Conservation (phyloP, 2,113 vertebrate species). For the Ceyx margarethae region DNA sequence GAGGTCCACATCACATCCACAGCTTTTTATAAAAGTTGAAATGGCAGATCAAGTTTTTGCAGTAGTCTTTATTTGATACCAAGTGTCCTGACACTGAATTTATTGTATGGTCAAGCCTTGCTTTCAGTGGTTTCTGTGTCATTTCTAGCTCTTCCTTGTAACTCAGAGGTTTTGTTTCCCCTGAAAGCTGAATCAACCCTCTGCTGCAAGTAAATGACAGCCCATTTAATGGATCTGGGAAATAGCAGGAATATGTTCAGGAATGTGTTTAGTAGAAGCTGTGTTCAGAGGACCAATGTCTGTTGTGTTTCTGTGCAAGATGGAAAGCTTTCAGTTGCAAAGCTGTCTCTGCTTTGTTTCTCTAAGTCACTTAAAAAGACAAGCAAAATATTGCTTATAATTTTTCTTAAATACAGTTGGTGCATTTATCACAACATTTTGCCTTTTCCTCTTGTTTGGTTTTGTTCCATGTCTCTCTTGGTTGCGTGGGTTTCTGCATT, state of each 20-base stretch:
- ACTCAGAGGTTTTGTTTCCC: not conserved
- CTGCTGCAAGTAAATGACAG: not conserved
- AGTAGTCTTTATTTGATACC: not conserved
- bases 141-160: not conserved
- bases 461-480: constrained; percentile 14
- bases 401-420: constrained; percentile 62
- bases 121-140: not conserved
- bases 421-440: constrained; percentile 59
- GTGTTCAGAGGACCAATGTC: not conserved
- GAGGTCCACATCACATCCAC: not conserved
- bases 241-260: not conserved
- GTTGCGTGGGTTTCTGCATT: constrained; percentile 41
- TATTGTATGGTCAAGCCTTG: not conserved
- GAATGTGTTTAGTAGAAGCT: not conserved
- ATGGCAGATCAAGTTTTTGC: not conserved
- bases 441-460: constrained; percentile 45
- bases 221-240: not conserved
- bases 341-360: constrained; percentile 1
- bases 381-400: constrained; percentile 50
- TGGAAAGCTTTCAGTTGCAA: not conserved
- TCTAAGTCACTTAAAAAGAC: constrained; percentile 39
- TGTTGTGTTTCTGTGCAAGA: not conserved
- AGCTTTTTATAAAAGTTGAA: not conserved
- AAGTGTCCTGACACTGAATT: not conserved
- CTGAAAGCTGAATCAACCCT: not conserved